Conservation (phyloP, 2,797 vertebrate species). For the Phrynocephalus guinanensis region DNA sequence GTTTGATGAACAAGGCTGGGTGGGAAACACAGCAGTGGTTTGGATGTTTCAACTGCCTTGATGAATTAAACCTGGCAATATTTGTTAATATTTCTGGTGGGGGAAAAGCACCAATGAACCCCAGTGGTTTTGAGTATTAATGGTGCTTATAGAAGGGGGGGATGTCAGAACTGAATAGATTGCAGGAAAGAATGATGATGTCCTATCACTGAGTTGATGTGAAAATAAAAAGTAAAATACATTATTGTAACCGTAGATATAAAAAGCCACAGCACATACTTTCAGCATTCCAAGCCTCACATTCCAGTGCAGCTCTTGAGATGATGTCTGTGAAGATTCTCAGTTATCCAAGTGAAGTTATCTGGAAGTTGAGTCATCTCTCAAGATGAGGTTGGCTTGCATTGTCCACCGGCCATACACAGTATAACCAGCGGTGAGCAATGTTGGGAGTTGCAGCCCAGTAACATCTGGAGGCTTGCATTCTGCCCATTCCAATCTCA, state of each 20-base stretch:
- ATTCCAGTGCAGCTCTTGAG: neutral
- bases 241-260: neutral
- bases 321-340: no score
- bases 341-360: no score
- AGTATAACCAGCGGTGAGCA: no score
- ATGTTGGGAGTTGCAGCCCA: no score
- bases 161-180: conserved; percentile 1
- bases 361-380: no score
- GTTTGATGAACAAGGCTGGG: conserved; percentile 67
- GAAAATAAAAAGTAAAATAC: neutral
- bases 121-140: conserved; percentile 49
- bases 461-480: no score
- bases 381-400: no score
- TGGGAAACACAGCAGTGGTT: conserved; percentile 63
- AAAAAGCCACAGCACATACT: neutral
- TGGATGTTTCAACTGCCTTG: conserved; percentile 69
- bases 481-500: no score
- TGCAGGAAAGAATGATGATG: conserved; percentile 10
- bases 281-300: neutral
- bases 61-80: conserved; percentile 76
- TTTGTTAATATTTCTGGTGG: conserved; percentile 73
- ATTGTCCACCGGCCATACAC: no score
- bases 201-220: neutral
- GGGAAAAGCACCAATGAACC: conserved; percentile 47
- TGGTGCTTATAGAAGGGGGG: conserved; percentile 34